Base-by-base conservation (phyloP, 2,113 vertebrate genomes). In the Euleptes europaea region DNA sequence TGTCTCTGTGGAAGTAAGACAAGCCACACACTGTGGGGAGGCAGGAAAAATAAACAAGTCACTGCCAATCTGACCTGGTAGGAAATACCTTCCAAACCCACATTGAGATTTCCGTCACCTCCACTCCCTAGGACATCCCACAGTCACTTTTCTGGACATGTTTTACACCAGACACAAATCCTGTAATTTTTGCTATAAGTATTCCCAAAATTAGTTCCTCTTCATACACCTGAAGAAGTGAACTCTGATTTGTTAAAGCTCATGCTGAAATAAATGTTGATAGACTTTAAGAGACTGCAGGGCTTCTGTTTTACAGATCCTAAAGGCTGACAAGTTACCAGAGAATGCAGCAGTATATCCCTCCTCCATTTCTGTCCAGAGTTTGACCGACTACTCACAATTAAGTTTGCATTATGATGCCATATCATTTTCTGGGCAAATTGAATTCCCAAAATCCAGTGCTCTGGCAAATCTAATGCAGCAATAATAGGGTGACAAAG, bases 361-460 rank as follows among this genome's bases (percentile, higher is more conserved):
- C 28, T 40, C 33, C 77, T 57, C 65, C 49, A 21, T 33, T 23
- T 9, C 33, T 57, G 28, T 54, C 54, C 69, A 72, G 15, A 82
- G 13, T 60, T 23, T 44, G 28, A 60, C 8, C 7, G 42, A 80
- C 4, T 2, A 15, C 35, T 57, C 23, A 57, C 28, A 83, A 83
- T 83, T 73, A 83, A n/a, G 26, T 83, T 83, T 73, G 47, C 51
- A 49, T 40, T 66, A n/a, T 78, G 49, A 60, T 78, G 65, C 49
- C 21, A 70, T 44, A 83, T 84, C 49, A 71, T 44, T 44, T 84
- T 78, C 49, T 71, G 19, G 71, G 75, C 70, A 84, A 84, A 70
- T 33, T 78, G 47, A 84, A 60, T 71, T 71, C 66, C 49, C 75
- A 84, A 28, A 71, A 44, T 84, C 75, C 83, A 84, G 23, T 71